Conservation (phyloP, 1,140 invertebrate genomes). For the Myzus persicae region DNA sequence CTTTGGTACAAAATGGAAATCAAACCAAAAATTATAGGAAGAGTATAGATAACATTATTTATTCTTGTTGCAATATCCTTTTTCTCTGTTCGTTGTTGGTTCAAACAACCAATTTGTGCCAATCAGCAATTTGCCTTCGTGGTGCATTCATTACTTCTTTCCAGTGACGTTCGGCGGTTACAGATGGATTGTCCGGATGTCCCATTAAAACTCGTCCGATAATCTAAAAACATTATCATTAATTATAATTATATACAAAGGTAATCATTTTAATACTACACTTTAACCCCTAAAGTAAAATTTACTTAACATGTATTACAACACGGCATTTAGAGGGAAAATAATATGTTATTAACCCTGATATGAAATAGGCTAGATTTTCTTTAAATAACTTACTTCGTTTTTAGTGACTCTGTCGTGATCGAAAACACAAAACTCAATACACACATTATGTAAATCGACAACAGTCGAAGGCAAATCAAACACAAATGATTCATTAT, state of each 20-base stretch:
- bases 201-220: slow-evolving; percentile 94
- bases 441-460: slow-evolving; percentile 85
- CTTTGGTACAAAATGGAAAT: slow-evolving; percentile 40
- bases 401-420: slow-evolving; percentile 98
- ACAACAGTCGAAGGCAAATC: slow-evolving; percentile 81
- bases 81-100: not conserved
- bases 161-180: slow-evolving; percentile 91
- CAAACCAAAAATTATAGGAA: slow-evolving; percentile 38
- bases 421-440: slow-evolving; percentile 93
- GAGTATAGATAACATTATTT: slow-evolving; percentile 24
- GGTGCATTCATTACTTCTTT: slow-evolving; percentile 95
- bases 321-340: not conserved
- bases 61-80: slow-evolving; percentile 17
- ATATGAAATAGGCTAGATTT: not conserved
- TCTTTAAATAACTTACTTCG: slow-evolving; percentile 72
- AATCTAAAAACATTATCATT: slow-evolving; percentile 71
- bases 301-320: not conserved
- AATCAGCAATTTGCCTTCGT: slow-evolving; percentile 96
- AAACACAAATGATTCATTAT: slow-evolving; percentile 96
- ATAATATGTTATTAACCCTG: not conserved
- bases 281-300: not conserved
- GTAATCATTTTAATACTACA: not conserved
- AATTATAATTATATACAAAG: not conserved
- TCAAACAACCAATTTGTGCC: slow-evolving; percentile 96
- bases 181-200: slow-evolving; percentile 72